Base-by-base conservation (phyloP, 2,888 invertebrate genomes). In the Coenonympha arcania region DNA sequence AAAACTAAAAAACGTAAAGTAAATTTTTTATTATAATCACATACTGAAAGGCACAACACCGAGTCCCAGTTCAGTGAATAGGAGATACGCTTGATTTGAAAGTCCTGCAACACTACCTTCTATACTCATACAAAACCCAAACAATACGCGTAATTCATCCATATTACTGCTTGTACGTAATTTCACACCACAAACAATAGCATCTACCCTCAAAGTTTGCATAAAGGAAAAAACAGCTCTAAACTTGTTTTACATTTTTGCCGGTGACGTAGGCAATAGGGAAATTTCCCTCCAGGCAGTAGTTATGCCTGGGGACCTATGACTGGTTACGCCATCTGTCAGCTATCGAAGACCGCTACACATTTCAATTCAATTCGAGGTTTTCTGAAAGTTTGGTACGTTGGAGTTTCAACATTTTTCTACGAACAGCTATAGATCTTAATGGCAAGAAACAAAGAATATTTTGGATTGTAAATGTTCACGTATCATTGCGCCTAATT, bases 401-500 rank as follows among this genome's bases (percentile, higher is more conserved):
- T 20, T 20, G 9, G 3, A 20, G 36, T 11, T 11, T 3, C 1
- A 36, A 6, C 6, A 36, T 19, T 20, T 19, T 6, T 20, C 11
- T 1, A n/a, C 11, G 2, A 9, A 11, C 11, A 11, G n/a, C 8
- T 36, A 6, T 20, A n/a, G 9, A 5, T 19, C 20, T 36, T 20
- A 0, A 6, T 1, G 6, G 11, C 2, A 5, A 2, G 20, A 11
- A 13, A 15, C 26, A 44, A 34, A 44, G 44, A 26, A 5, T 11
- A 8, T 34, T 26, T 44, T 24, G 1, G 2, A 6, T 24, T 34
- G 24, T 15, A 8, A 3, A 16, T 8, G 4, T 6, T 34, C n/a
- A 18, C 6, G 44, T 26, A 34, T 34, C 34, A 34, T 51, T 44
- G 48, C 55, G 50, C 54, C 61, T 71, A 71, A 72, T 73, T 70